Evolutionary conservation across 2,797 vertebrate genomes (phyloP).

Genomic region (Sebastes glaucus): DNA sequence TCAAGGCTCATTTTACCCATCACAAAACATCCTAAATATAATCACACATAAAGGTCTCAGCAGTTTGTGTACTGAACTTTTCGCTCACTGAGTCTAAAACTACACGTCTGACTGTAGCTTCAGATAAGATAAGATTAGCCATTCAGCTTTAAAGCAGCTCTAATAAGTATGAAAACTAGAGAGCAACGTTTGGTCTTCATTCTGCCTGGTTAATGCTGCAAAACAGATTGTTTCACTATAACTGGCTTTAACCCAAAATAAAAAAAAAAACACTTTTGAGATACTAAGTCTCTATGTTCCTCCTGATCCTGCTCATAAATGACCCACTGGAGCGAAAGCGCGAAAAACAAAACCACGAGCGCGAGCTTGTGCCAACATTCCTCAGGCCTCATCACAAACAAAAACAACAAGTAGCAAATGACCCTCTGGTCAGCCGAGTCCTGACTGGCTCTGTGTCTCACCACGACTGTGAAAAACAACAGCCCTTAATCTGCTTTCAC

Average conservation of each 20-base stretch:
- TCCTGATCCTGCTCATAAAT: conserved; percentile 53
- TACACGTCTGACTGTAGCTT: background rate
- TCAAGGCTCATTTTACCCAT: background rate
- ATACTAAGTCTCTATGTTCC: conserved; percentile 22
- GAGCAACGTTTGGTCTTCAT: background rate
- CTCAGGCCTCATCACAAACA: conserved; percentile 71
- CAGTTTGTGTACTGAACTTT: background rate
- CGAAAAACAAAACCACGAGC: conserved; percentile 53
- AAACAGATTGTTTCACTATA: conserved; percentile 37
- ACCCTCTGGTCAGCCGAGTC: conserved; percentile 75
- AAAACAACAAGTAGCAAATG: conserved; percentile 77
- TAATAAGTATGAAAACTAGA: background rate
- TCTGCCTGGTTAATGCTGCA: conserved; percentile 2
- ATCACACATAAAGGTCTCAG: background rate
- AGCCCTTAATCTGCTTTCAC: conserved; percentile 83
- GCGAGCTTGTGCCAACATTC: conserved; percentile 73
- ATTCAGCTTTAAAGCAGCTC: background rate
- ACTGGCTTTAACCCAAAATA: conserved; percentile 11
- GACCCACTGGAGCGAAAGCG: conserved; percentile 51
- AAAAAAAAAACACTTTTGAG: background rate
- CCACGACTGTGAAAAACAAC: conserved; percentile 80
- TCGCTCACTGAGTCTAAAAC: background rate
- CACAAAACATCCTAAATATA: background rate
- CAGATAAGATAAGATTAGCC: background rate
- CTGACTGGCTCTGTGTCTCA: conserved; percentile 72